phyloP scores from a whole-genome alignment of 1,140 invertebrate genomes.

The Hylyphantes graminicola region DNA sequence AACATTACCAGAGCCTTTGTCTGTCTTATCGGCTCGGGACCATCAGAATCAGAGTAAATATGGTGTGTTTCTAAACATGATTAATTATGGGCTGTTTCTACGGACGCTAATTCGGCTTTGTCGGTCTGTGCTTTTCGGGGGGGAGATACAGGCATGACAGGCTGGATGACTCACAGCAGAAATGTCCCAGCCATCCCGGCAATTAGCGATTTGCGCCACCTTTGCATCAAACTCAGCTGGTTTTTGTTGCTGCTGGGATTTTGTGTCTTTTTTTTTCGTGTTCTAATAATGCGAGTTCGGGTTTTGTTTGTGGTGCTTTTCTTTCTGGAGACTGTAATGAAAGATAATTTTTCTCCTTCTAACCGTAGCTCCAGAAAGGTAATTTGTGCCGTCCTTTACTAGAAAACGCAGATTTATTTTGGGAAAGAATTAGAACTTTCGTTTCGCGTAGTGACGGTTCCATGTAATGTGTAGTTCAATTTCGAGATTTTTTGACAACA shows the following conservation, averaged over 20 bases:
- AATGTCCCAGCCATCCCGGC: constrained; percentile 27
- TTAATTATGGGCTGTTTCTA: constrained; percentile 54
- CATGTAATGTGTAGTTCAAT: too few relatives aligned
- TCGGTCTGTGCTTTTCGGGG: constrained; percentile 7
- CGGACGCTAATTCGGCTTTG: constrained; percentile 52
- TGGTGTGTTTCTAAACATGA: constrained; percentile 55
- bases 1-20: constrained; percentile 29
- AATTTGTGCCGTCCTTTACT: too few relatives aligned
- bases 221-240: constrained; percentile 33
- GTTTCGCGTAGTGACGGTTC: too few relatives aligned
- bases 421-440: too few relatives aligned
- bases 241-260: neutral
- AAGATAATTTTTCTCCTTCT: too few relatives aligned
- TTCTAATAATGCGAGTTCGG: neutral
- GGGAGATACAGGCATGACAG: constrained; percentile 15
- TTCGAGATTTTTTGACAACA: too few relatives aligned
- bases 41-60: constrained; percentile 55
- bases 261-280: neutral
- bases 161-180: constrained; percentile 6
- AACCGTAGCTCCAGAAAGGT: too few relatives aligned
- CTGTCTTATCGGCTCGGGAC: constrained; percentile 39
- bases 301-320: constrained; percentile 1
- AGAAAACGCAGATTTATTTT: too few relatives aligned
- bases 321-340: too few relatives aligned
- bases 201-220: constrained; percentile 45